phyloP scores from a whole-genome alignment of 2,888 invertebrate genomes.

The Galerucella pusilla region DNA sequence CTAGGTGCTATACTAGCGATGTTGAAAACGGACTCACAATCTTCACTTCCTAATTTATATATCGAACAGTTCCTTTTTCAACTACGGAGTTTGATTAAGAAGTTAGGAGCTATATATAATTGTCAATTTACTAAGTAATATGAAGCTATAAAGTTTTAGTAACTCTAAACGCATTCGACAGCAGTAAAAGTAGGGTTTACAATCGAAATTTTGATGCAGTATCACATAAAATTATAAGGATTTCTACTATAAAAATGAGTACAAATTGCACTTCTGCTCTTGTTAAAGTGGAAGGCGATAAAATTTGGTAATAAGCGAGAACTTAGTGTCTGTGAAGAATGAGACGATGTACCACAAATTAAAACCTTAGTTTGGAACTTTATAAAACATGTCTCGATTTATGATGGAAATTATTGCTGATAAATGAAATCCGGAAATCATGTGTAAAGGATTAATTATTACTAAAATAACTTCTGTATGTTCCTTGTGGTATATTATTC shows the following conservation, averaged over 20 bases:
- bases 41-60: constrained; percentile 29
- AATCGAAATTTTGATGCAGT: not conserved
- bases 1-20: constrained; percentile 20
- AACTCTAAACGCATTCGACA: constrained; percentile 1
- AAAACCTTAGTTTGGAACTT: too few species aligned
- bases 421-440: too few species aligned
- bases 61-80: not conserved
- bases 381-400: too few species aligned
- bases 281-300: not conserved
- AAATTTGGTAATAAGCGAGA: too few species aligned
- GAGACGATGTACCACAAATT: too few species aligned
- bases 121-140: not conserved
- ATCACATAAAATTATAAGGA: not conserved
- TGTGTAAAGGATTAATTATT: too few species aligned
- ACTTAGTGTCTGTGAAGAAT: too few species aligned
- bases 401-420: too few species aligned
- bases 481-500: too few species aligned
- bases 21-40: constrained; percentile 30
- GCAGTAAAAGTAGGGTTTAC: not conserved
- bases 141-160: not conserved
- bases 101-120: not conserved
- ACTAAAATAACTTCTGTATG: too few species aligned
- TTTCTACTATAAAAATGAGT: not conserved
- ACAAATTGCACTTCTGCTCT: not conserved
- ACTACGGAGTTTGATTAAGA: not conserved